Percentiles rank a stretch among this genome's conserved stretches.
Evolutionary conservation across 2,113 vertebrate species (phyloP).

Genomic region (Brachyistius frenatus): DNA sequence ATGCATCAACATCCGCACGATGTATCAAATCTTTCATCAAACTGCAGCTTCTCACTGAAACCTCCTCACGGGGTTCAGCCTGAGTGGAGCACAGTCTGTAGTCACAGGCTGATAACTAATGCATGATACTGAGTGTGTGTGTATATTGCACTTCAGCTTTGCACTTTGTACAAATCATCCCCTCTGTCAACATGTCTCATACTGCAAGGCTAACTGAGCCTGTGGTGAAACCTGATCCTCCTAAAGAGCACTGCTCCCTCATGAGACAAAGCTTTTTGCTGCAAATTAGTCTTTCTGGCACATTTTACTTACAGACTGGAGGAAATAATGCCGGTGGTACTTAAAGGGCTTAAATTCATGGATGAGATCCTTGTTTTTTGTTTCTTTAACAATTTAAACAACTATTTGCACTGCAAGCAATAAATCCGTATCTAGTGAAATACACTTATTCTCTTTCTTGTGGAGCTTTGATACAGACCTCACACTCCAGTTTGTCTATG

Average conservation of each 20-base stretch:
- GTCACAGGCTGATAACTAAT: slow-evolving; percentile 5
- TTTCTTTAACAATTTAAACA: no score
- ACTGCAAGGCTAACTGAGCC: slow-evolving; percentile 21
- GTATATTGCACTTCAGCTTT: neutral
- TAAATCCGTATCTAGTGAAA: no score
- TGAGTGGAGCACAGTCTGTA: neutral
- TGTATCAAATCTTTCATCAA: no score
- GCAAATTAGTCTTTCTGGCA: slow-evolving; percentile 4
- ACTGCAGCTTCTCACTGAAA: no score
- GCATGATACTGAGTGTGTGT: slow-evolving; percentile 6
- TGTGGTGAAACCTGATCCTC: neutral
- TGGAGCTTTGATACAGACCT: slow-evolving; percentile 83
- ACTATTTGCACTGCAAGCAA: no score
- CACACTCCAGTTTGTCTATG: slow-evolving; percentile 93
- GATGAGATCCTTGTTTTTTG: neutral
- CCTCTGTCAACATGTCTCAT: neutral
- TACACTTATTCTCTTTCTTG: no score
- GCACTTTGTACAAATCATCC: slow-evolving; percentile 16
- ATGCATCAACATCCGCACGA: no score
- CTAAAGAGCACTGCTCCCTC: slow-evolving; percentile 1
- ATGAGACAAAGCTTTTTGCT: slow-evolving; percentile 1
- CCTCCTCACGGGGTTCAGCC: neutral
- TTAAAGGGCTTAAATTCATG: neutral
- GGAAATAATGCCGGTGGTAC: neutral
- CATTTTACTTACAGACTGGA: neutral